Base-by-base conservation (phyloP, 2,113 vertebrate species). In the Indicator maculatus region DNA sequence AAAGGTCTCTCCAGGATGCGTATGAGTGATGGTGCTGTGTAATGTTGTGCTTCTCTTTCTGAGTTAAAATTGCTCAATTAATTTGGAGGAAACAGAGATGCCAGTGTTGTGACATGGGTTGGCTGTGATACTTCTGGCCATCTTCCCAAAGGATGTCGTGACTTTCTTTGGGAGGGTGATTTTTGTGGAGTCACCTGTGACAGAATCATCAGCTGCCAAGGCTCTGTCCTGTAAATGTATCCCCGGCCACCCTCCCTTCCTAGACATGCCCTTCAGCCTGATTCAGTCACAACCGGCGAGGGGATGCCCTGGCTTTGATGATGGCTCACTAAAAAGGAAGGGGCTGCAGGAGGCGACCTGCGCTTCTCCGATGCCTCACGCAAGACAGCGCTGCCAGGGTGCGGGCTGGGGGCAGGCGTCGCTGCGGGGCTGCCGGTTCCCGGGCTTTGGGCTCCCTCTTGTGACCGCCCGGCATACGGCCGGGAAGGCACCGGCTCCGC, bases 381-480 rank as follows among this genome's bases (percentile, higher is more conserved):
- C 21, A 1, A n/a, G 23, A 3, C 30, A 1, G 12, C 0, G 52
- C 7, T 23, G 63, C 81, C 27, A 39, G 20, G 87, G 28, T 70
- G 39, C 18, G 27, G 67, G 6, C 6, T 2, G 1, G 36, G 41
- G 52, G 26, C 50, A 23, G 53, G 8, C 5, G 38, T 6, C 16
- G 30, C 19, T 1, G 26, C 19, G 23, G 56, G 8, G 64, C 44
- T 1, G 82, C 61, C 21, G 9, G 12, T 95, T 87, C 74, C 77
- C 71, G 8, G 67, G 85, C 47, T 3, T 33, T 6, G 90, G 83
- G 93, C 96, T 91, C 96, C 96, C 96, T 73, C 95, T 96, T 31
- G 63, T 56, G 96, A 5, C 75, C 0, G 58, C 36, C 1, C n/a
- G 56, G 58, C 4, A 17, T 27, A 3, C 1, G 16, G 33, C 19